phyloP scores from a whole-genome alignment of 2,888 invertebrate species.

The Lypha dubia region DNA sequence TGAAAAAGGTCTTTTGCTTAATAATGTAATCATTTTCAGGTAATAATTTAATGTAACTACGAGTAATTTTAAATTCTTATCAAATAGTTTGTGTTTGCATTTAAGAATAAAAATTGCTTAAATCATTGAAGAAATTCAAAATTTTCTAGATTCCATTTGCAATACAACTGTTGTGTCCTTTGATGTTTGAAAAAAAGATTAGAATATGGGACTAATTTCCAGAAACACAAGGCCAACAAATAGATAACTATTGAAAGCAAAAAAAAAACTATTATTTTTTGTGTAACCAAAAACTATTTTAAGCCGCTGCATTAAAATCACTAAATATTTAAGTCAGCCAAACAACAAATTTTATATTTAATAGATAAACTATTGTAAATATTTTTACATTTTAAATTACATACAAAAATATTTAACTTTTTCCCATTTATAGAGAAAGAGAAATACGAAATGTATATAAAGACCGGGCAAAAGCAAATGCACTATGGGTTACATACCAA shows the following conservation, averaged over 20 bases:
- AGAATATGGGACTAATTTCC: no score
- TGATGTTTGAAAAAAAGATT: background rate
- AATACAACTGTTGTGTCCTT: background rate
- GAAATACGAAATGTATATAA: background rate
- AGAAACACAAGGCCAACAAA: background rate
- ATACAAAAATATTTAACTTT: conserved; percentile 10
- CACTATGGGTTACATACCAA: conserved; percentile 22
- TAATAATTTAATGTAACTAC: background rate
- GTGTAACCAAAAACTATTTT: background rate
- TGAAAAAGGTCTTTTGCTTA: conserved; percentile 13
- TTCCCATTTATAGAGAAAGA: conserved; percentile 20
- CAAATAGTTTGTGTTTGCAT: background rate
- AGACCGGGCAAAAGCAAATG: conserved; percentile 52
- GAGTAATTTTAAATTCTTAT: conserved; percentile 2
- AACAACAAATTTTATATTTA: conserved; percentile 8
- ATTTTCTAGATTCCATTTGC: background rate
- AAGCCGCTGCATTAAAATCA: background rate
- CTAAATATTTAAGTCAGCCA: background rate
- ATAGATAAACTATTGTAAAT: conserved; percentile 19
- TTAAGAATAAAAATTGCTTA: background rate
- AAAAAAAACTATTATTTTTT: background rate
- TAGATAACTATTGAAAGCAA: background rate
- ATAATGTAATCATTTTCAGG: conserved; percentile 1
- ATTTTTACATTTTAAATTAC: conserved; percentile 3
- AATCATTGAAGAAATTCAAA: background rate